Conservation (phyloP, 1,140 invertebrate genomes). For the Andricus grossulariae region DNA sequence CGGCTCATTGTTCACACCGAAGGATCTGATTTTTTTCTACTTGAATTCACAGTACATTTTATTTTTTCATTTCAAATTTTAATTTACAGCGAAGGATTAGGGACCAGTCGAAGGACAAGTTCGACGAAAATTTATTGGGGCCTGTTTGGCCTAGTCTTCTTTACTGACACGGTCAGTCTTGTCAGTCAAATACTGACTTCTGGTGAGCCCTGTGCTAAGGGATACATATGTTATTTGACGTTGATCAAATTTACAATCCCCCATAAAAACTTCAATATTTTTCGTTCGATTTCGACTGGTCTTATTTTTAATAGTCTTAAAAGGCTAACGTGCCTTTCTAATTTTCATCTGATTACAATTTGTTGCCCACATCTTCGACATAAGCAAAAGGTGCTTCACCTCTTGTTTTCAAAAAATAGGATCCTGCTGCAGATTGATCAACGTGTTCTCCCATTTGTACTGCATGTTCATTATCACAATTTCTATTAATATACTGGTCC, state of each 20-base stretch:
- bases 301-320: neutral
- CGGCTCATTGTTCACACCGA: too few species aligned
- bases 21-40: too few species aligned
- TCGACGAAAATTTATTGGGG: too few species aligned
- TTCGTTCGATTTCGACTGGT: neutral
- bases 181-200: too few species aligned
- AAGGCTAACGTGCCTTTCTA: neutral
- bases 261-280: slow-evolving; percentile 37
- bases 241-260: neutral
- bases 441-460: slow-evolving; percentile 80
- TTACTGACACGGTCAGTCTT: too few species aligned
- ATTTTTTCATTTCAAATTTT: too few species aligned
- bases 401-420: slow-evolving; percentile 79
- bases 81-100: too few species aligned
- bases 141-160: too few species aligned
- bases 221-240: neutral
- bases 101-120: too few species aligned
- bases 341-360: slow-evolving; percentile 10
- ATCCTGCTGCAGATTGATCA: slow-evolving; percentile 69
- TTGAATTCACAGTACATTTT: too few species aligned
- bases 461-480: slow-evolving; percentile 73
- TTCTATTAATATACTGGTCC: slow-evolving; percentile 76
- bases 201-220: too few species aligned
- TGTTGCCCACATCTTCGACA: slow-evolving; percentile 50
- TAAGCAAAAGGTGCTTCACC: slow-evolving; percentile 77